phyloP scores from a whole-genome alignment of 2,113 vertebrate genomes.

The Chrysochloris asiatica region DNA sequence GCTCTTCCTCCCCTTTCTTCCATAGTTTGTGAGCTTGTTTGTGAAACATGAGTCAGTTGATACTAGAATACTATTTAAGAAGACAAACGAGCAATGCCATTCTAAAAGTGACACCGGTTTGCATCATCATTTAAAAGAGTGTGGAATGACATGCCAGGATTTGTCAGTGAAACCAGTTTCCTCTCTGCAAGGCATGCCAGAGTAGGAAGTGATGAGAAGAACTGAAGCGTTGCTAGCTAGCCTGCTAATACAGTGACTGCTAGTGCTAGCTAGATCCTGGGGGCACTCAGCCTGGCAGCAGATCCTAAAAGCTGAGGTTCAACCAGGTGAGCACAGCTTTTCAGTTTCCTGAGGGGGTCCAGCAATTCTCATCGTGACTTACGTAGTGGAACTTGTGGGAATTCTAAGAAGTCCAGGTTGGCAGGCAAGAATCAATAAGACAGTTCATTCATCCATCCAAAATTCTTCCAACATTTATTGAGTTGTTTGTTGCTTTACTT shows the following conservation, averaged over 20 bases:
- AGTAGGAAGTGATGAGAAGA: background rate
- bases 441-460: background rate
- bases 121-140: background rate
- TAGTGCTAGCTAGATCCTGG: background rate
- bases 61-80: constrained; percentile 1
- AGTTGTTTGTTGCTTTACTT: background rate
- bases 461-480: background rate
- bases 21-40: constrained; percentile 3
- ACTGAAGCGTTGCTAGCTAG: background rate
- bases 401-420: background rate
- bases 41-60: background rate
- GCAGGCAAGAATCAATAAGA: background rate
- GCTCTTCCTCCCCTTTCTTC: constrained; percentile 2
- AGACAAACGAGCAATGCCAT: background rate
- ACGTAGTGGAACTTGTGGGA: background rate
- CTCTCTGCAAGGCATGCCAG: background rate
- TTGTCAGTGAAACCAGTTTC: background rate
- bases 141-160: background rate
- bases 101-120: background rate
- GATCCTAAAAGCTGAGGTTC: background rate
- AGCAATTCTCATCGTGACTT: background rate
- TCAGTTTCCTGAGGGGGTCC: background rate
- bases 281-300: background rate
- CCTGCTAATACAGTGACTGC: background rate
- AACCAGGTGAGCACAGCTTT: background rate